A percentile compares a stretch with the other conserved stretches of the same genome.
These are phyloP conservation scores for Chrysochloris asiatica DNA, from an alignment of 2,113 vertebrate genomes.

Conservation along the genomic window DNA sequence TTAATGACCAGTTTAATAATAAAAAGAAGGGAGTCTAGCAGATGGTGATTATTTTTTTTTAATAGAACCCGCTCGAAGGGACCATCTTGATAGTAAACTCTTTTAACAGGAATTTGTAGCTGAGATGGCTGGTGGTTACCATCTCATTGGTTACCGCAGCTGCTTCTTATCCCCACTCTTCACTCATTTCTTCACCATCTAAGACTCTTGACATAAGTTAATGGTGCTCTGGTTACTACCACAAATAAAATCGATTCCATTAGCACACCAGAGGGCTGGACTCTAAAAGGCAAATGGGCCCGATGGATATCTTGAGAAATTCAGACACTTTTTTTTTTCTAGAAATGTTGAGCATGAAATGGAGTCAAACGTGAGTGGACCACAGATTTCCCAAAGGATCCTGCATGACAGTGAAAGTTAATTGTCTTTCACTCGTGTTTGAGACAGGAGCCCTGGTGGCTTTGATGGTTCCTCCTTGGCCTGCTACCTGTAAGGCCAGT, in stretches of 20 bases:
- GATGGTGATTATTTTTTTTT: conserved; percentile 74
- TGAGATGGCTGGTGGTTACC: not conserved
- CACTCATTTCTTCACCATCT: conserved; percentile 6
- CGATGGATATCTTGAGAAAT: not conserved
- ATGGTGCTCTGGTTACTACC: not conserved
- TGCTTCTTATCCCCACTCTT: not conserved
- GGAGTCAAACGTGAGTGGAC: not conserved
- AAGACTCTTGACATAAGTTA: not conserved
- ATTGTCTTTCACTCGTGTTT: not conserved
- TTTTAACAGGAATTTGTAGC: conserved; percentile 9
- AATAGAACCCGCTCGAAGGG: conserved; percentile 45
- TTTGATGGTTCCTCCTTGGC: too few species aligned
- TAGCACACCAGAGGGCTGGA: not conserved
- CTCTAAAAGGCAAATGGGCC: not conserved
- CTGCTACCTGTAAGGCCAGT: too few species aligned
- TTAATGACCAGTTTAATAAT: conserved; percentile 73
- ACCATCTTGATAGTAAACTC: conserved; percentile 37
- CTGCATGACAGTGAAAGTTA: not conserved
- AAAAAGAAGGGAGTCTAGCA: conserved; percentile 65
- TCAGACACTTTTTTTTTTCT: not conserved
- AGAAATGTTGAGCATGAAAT: not conserved
- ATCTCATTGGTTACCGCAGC: not conserved
- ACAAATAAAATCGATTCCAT: not conserved
- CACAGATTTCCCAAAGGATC: not conserved
- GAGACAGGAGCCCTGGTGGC: too few species aligned